Evolutionary conservation across 2,113 vertebrate genomes (phyloP).

Genomic region (Carettochelys insculpta): DNA sequence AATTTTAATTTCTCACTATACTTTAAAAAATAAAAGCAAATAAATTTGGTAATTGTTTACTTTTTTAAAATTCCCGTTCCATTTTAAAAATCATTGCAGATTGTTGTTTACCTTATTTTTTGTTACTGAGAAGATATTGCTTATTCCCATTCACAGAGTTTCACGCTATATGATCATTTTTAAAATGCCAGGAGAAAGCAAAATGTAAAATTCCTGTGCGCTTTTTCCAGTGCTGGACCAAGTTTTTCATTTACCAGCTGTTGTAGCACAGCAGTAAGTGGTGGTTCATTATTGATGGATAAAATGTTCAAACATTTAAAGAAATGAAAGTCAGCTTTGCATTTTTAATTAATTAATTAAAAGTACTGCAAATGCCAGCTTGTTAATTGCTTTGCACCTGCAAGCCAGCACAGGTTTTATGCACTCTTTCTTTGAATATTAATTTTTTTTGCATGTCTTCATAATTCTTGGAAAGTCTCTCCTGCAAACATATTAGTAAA

Average conservation of each 20-base stretch:
- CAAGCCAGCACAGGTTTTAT: slow-evolving; percentile 89
- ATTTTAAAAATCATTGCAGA: slow-evolving; percentile 36
- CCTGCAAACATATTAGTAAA: slow-evolving; percentile 95
- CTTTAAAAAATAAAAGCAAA: slow-evolving; percentile 45
- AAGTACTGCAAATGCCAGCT: slow-evolving; percentile 96
- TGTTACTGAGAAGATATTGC: slow-evolving; percentile 6
- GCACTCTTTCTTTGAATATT: slow-evolving; percentile 87
- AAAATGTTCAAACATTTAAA: slow-evolving; percentile 92
- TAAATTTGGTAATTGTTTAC: slow-evolving; percentile 23
- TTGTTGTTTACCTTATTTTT: slow-evolving; percentile 52
- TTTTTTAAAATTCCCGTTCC: slow-evolving; percentile 54
- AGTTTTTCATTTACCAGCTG: slow-evolving; percentile 79
- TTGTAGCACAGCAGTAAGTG: slow-evolving; percentile 73
- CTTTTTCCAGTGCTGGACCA: slow-evolving; percentile 37
- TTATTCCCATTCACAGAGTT: slow-evolving; percentile 5
- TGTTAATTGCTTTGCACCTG: slow-evolving; percentile 99
- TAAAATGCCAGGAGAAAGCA: slow-evolving; percentile 12
- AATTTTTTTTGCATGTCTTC: slow-evolving; percentile 84
- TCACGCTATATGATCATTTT: slow-evolving; percentile 35
- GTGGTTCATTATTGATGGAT: slow-evolving; percentile 85
- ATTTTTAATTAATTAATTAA: slow-evolving; percentile 98
- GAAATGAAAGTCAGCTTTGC: slow-evolving; percentile 89
- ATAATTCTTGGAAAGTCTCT: slow-evolving; percentile 88
- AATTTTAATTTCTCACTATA: slow-evolving; percentile 46
- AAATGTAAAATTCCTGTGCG: slow-evolving; percentile 42